Conservation (phyloP, 2,888 invertebrate species). For the Dasypogon diadema region DNA sequence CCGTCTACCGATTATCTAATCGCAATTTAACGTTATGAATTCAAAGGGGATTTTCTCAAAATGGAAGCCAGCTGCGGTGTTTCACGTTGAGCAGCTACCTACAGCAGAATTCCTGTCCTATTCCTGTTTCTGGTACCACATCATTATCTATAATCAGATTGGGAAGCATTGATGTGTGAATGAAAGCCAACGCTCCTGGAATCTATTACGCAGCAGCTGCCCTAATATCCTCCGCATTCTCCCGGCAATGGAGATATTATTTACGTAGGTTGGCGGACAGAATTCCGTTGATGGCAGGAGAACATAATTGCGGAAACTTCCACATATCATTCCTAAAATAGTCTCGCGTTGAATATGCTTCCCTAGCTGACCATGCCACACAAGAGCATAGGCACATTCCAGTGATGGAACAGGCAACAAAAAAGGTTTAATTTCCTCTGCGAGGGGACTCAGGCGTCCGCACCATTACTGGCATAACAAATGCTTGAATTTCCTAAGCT, state of each 20-base stretch:
- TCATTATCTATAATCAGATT: too few relatives aligned
- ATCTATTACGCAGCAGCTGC: background rate
- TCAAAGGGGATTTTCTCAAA: too few relatives aligned
- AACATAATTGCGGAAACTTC: slow-evolving; percentile 2
- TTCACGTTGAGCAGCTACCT: too few relatives aligned
- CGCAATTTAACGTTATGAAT: too few relatives aligned
- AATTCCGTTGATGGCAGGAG: background rate
- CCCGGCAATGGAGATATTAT: too few relatives aligned
- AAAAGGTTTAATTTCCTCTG: slow-evolving; percentile 30
- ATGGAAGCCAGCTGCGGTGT: too few relatives aligned
- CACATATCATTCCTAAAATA: slow-evolving; percentile 19
- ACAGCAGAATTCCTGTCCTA: too few relatives aligned
- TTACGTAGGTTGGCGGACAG: background rate
- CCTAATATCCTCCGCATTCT: background rate
- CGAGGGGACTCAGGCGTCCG: background rate
- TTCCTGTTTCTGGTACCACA: too few relatives aligned
- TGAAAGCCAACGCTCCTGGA: background rate
- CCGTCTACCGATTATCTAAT: too few relatives aligned
- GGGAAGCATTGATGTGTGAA: background rate
- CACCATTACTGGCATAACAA: slow-evolving; percentile 27
- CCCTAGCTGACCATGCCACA: background rate
- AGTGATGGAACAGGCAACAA: background rate
- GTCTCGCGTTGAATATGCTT: slow-evolving; percentile 3
- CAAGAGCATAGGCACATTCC: background rate
- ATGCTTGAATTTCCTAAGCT: slow-evolving; percentile 44